Conservation (phyloP, 2,797 vertebrate genomes). For the Tragelaphus eurycerus region DNA sequence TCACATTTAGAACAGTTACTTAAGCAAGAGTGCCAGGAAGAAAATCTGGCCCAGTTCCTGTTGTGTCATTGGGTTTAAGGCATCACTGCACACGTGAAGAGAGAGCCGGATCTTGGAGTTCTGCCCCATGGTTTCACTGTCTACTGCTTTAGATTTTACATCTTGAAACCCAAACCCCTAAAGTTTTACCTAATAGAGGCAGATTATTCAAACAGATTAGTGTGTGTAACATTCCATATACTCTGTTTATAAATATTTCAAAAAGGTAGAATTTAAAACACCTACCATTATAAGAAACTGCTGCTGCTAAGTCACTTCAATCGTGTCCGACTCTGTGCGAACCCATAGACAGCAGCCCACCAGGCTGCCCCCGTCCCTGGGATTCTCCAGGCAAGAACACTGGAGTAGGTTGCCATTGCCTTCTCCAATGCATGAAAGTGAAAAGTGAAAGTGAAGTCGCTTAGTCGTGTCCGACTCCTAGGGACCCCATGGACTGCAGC, state of each 20-base stretch:
- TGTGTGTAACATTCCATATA: not conserved
- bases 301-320: too few relatives aligned
- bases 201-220: not conserved
- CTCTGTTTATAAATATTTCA: not conserved
- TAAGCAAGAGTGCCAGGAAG: not conserved
- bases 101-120: not conserved
- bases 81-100: not conserved
- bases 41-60: not conserved
- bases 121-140: not conserved
- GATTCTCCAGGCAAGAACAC: too few relatives aligned
- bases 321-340: too few relatives aligned
- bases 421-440: too few relatives aligned
- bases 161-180: not conserved
- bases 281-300: not conserved
- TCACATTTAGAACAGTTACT: not conserved
- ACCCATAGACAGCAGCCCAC: too few relatives aligned
- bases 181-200: not conserved
- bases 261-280: conserved; percentile 18
- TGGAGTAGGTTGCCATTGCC: too few relatives aligned
- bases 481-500: too few relatives aligned
- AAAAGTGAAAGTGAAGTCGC: too few relatives aligned
- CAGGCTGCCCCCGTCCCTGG: too few relatives aligned
- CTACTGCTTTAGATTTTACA: not conserved
- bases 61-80: not conserved
- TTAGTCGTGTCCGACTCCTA: too few relatives aligned